Conservation (phyloP, 1,140 invertebrate genomes). For the Globodera rostochiensis region DNA sequence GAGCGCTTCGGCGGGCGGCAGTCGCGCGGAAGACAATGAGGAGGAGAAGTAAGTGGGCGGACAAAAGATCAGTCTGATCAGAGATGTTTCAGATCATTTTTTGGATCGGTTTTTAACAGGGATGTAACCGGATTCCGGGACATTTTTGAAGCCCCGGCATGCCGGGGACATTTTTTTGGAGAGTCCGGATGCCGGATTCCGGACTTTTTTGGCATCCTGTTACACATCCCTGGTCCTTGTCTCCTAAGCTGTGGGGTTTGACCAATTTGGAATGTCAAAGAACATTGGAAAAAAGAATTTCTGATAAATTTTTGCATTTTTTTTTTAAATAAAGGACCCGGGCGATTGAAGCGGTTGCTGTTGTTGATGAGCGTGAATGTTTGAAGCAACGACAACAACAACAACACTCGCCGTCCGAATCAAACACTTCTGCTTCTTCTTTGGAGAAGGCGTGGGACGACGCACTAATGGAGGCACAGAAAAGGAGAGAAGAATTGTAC, state of each 20-base stretch:
- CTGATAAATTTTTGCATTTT: not conserved
- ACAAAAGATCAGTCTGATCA: not conserved
- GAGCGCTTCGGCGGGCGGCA: not conserved
- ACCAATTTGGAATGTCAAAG: too few relatives aligned
- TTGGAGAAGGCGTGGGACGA: not conserved
- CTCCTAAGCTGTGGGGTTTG: too few relatives aligned
- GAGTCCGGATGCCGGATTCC: too few relatives aligned
- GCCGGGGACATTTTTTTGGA: too few relatives aligned
- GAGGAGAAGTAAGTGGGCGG: not conserved
- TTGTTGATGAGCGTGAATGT: not conserved
- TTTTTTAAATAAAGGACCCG: not conserved
- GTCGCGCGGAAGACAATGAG: not conserved
- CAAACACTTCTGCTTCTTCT: too few relatives aligned
- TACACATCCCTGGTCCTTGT: too few relatives aligned
- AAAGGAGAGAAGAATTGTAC: not conserved
- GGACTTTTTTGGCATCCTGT: too few relatives aligned
- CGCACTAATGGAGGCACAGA: not conserved
- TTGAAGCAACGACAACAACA: not conserved
- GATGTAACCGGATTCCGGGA: too few relatives aligned
- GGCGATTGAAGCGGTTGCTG: not conserved
- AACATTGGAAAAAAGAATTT: too few relatives aligned
- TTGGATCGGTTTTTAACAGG: too few relatives aligned
- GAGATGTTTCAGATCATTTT: not conserved
- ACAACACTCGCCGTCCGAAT: not conserved
- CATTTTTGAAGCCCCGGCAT: too few relatives aligned